Evolutionary conservation across 1,140 invertebrate genomes (phyloP), one percentile per base, ranked within the genome.

Genomic region (Drosophila kepulauana): DNA sequence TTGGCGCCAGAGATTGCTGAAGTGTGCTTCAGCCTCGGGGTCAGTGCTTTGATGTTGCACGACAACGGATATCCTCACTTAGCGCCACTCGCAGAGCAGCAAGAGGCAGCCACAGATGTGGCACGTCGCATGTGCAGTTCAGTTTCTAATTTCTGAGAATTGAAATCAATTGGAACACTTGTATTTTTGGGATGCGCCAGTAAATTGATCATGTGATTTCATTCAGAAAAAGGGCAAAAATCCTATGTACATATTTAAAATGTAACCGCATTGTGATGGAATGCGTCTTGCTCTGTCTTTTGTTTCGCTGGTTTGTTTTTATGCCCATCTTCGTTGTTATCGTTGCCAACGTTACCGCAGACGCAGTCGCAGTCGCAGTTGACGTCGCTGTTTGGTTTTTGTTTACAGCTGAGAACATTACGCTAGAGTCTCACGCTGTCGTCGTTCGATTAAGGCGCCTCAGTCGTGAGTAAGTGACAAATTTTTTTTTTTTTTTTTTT

Each of bases 61-160:
- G 7, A 43, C 35, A 58, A 49, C 82, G 82, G 82, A 87, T 88
- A 84, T 87, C 68, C 30, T 56, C 84, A 87, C 78, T 89, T 87
- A 43, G 64, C 52, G 20, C 15, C 49, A 76, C 62, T 38, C 33
- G 33, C 33, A 2, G 33, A 33, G 33, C 33, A 33, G 33, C 33
- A 25, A 25, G 20, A 25, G 20, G 33, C 33, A 33, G 10, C 35
- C 20, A 25, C 20, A 25, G 20, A 25, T 25, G 20, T 25, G 20
- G 8, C 35, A 38, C 10, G 8, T 38, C 35, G 35, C 35, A 46
- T 52, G 5, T 57, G 64, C 49, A 69, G 80, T 88, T 88, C 85
- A 88, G 85, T 88, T 88, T 89, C 81, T 89, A 88, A 88, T 89
- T 25, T 88, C 85, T 71, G 64, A 10, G 81, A 88, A 88, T 88